Conservation (phyloP, 2,888 invertebrate genomes). For the Lasioglossum marginatum region DNA sequence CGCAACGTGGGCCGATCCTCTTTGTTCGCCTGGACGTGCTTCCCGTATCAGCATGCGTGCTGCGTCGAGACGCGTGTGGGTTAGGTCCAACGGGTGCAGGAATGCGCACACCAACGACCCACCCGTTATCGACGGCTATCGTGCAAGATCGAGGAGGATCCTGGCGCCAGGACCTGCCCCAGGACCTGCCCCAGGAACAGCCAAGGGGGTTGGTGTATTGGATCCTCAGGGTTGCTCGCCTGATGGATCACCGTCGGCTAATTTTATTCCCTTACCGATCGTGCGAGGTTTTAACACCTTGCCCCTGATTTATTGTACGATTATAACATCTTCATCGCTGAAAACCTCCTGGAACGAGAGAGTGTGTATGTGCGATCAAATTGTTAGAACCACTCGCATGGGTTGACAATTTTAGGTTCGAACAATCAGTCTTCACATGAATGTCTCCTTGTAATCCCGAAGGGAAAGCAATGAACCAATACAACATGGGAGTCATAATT, state of each 20-base stretch:
- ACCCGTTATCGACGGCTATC: constrained; percentile 9
- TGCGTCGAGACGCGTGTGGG: constrained; percentile 37
- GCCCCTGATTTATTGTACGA: neutral
- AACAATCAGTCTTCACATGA: no score
- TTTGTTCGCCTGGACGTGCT: constrained; percentile 68
- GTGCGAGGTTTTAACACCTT: neutral
- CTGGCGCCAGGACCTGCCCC: neutral
- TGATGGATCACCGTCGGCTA: neutral
- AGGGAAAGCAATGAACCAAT: no score
- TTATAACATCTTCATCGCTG: no score
- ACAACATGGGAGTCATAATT: no score
- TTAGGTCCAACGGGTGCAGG: constrained; percentile 52
- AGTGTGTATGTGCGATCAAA: no score
- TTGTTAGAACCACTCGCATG: no score
- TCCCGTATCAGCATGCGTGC: constrained; percentile 65
- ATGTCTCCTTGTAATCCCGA: no score
- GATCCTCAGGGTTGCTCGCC: neutral
- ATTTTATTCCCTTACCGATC: neutral
- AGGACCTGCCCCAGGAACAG: no score
- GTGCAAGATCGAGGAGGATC: constrained; percentile 10
- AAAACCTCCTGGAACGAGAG: no score
- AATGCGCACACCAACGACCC: constrained; percentile 31
- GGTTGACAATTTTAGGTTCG: no score
- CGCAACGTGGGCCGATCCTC: constrained; percentile 69
- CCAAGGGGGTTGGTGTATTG: neutral